Evolutionary conservation across 2,888 invertebrate species (phyloP).

Genomic region (Eupithecia insigniata): DNA sequence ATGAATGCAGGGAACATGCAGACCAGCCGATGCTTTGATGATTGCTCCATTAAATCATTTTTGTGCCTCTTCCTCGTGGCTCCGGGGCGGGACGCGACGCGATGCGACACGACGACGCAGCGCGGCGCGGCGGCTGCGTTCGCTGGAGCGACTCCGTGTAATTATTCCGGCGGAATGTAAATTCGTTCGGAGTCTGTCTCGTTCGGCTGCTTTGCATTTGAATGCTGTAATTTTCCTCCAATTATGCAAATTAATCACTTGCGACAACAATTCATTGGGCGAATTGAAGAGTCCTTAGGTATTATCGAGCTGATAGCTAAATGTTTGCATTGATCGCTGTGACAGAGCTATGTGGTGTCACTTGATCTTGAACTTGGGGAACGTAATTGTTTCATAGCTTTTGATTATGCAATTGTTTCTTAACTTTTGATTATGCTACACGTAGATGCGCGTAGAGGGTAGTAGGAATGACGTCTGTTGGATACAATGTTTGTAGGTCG

Average conservation of each 20-base stretch:
- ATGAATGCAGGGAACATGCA: not conserved
- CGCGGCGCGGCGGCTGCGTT: not conserved
- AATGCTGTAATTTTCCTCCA: constrained; percentile 60
- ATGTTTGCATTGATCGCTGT: constrained; percentile 17
- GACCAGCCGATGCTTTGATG: not conserved
- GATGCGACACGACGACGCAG: not conserved
- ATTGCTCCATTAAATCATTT: not conserved
- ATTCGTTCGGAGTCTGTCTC: constrained; percentile 55
- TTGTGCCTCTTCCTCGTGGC: not conserved
- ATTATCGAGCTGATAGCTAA: constrained; percentile 36
- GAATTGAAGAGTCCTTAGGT: constrained; percentile 48
- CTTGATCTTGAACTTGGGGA: too few species aligned
- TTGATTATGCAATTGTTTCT: too few species aligned
- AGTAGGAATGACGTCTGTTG: too few species aligned
- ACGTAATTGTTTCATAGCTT: too few species aligned
- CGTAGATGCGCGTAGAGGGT: not conserved
- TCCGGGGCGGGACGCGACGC: not conserved
- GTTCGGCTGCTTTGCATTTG: constrained; percentile 63
- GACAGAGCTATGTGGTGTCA: not conserved
- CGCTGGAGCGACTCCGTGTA: constrained; percentile 31
- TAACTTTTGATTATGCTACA: too few species aligned
- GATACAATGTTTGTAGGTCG: too few species aligned
- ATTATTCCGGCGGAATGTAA: constrained; percentile 60
- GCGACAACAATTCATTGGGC: constrained; percentile 60
- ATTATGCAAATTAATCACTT: constrained; percentile 71